Evolutionary conservation across 1,140 invertebrate genomes (phyloP).

Genomic region (Pygmarrhopalites habei): DNA sequence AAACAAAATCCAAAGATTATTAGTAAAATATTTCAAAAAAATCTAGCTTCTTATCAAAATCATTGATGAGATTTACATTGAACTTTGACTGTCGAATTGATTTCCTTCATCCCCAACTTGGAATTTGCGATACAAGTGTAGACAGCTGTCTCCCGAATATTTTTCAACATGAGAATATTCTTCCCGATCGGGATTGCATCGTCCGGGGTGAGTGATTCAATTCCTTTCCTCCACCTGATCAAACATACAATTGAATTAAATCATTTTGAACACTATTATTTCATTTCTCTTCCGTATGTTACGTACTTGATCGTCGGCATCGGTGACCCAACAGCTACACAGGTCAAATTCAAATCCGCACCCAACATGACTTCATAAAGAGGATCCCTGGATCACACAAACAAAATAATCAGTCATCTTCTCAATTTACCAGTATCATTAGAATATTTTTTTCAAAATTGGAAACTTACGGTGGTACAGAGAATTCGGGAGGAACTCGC

Average conservation of each 20-base stretch:
- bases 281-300: slow-evolving; percentile 4
- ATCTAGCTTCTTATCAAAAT: background rate
- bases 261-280: too few relatives aligned
- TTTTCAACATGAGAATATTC: slow-evolving; percentile 75
- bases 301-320: slow-evolving; percentile 83
- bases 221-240: slow-evolving; percentile 70
- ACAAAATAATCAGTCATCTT: too few relatives aligned
- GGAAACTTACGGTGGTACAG: slow-evolving; percentile 81
- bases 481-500: slow-evolving; percentile 87
- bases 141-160: slow-evolving; percentile 86
- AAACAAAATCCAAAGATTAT: background rate
- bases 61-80: slow-evolving; percentile 69
- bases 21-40: too few relatives aligned
- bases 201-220: slow-evolving; percentile 72
- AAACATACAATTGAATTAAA: background rate
- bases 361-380: slow-evolving; percentile 83
- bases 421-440: too few relatives aligned
- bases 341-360: slow-evolving; percentile 82
- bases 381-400: too few relatives aligned
- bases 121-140: slow-evolving; percentile 92
- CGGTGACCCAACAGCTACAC: slow-evolving; percentile 91
- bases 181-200: slow-evolving; percentile 74
- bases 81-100: slow-evolving; percentile 79
- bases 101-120: slow-evolving; percentile 82
- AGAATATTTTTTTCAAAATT: too few relatives aligned